Conservation (phyloP, 2,888 invertebrate genomes). For the Ormyrus rosae region DNA sequence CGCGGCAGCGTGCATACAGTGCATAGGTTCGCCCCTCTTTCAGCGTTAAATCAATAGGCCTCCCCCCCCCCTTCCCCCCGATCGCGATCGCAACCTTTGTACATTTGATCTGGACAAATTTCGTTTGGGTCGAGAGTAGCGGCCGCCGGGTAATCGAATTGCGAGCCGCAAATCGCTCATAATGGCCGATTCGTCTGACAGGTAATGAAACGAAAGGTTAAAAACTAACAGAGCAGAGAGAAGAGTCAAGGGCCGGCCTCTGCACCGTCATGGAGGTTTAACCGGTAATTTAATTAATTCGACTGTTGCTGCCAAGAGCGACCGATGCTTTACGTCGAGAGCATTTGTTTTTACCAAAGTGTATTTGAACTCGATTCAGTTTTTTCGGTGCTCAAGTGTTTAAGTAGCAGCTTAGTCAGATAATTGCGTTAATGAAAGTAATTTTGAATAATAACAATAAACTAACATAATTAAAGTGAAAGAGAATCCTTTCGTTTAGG, state of each 20-base stretch:
- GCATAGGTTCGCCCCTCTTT: not conserved
- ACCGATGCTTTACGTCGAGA: too few relatives aligned
- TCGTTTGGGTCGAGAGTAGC: constrained; percentile 57
- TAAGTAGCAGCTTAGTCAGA: too few relatives aligned
- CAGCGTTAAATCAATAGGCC: constrained; percentile 45
- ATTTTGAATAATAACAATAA: too few relatives aligned
- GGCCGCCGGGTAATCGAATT: constrained; percentile 69
- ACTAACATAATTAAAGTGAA: too few relatives aligned
- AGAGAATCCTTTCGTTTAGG: too few relatives aligned
- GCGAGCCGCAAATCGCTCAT: constrained; percentile 72
- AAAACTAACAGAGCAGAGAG: constrained; percentile 55
- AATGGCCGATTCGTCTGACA: constrained; percentile 61
- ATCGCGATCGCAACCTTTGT: constrained; percentile 60
- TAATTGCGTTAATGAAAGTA: too few relatives aligned
- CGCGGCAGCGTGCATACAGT: not conserved
- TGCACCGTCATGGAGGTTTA: not conserved
- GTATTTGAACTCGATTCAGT: too few relatives aligned
- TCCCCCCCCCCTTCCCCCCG: not conserved
- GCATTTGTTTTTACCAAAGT: too few relatives aligned
- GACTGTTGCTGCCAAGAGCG: not conserved
- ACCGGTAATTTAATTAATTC: constrained; percentile 20
- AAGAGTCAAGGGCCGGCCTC: not conserved
- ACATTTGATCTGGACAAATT: constrained; percentile 69
- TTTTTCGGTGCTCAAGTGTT: too few relatives aligned
- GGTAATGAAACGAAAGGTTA: constrained; percentile 44